A percentile compares a stretch with the other conserved stretches of the same genome.
phyloP scores from a whole-genome alignment of 2,113 vertebrate genomes.

The Aptenodytes patagonicus region DNA sequence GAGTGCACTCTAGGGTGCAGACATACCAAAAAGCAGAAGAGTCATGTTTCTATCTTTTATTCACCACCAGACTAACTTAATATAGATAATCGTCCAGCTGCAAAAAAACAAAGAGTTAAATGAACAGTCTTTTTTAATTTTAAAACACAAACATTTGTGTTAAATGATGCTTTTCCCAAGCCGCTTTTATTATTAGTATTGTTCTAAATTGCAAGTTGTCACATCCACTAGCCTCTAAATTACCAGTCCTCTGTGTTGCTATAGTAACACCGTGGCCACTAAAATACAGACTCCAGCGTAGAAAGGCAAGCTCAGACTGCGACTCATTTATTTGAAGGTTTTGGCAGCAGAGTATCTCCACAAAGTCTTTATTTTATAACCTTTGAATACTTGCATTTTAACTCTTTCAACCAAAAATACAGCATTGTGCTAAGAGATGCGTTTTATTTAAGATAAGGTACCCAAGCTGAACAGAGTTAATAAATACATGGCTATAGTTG shows the following conservation, averaged over 20 bases:
- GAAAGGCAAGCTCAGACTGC: conserved; percentile 44
- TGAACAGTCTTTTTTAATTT: background rate
- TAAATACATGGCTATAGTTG: background rate
- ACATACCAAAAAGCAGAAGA: background rate
- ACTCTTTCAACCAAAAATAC: background rate
- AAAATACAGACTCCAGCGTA: conserved; percentile 11
- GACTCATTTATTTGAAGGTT: conserved; percentile 29
- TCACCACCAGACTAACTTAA: background rate
- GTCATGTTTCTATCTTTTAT: background rate
- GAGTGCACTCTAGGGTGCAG: background rate
- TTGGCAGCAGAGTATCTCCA: conserved; percentile 29
- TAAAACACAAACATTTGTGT: background rate
- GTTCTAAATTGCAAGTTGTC: conserved; percentile 62
- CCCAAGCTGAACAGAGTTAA: background rate
- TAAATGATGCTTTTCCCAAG: conserved; percentile 1
- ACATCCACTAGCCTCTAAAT: conserved; percentile 51
- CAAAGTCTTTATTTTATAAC: conserved; percentile 24
- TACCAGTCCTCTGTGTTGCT: conserved; percentile 36
- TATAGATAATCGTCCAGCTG: background rate
- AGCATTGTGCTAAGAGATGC: background rate
- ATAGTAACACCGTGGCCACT: conserved; percentile 41
- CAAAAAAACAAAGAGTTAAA: background rate
- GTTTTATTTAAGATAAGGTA: background rate
- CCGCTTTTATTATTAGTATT: background rate
- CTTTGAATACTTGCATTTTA: conserved; percentile 41